phyloP scores from a whole-genome alignment of 2,797 vertebrate genomes.

The Muscicapa comitata region DNA sequence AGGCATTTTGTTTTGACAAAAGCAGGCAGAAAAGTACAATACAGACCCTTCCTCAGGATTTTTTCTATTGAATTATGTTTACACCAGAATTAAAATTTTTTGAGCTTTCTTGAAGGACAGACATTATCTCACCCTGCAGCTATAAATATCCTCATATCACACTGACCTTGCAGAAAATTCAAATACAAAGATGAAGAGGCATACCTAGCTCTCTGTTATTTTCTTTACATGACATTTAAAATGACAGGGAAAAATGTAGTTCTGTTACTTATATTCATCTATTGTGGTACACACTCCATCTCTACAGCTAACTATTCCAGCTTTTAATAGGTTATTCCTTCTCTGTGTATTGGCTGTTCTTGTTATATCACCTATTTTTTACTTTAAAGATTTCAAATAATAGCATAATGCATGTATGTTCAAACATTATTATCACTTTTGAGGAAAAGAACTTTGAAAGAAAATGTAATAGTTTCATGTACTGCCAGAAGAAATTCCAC shows the following conservation, averaged over 20 bases:
- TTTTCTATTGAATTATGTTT: not conserved
- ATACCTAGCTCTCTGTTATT: not conserved
- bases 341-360: not conserved
- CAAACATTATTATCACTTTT: not conserved
- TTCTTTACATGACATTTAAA: not conserved
- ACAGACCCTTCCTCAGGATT: not conserved
- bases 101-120: not conserved
- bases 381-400: not conserved
- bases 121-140: not conserved
- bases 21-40: not conserved
- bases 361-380: not conserved
- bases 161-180: not conserved
- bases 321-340: not conserved
- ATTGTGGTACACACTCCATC: not conserved
- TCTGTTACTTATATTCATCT: not conserved
- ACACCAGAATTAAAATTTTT: not conserved
- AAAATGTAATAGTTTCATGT: not conserved
- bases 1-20: not conserved
- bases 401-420: not conserved
- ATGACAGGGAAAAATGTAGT: not conserved
- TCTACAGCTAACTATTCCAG: not conserved
- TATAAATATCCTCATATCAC: not conserved
- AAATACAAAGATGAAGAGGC: not conserved
- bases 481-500: not conserved
- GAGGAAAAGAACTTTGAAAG: not conserved